These are phyloP conservation scores for Marmota flaviventris DNA, from an alignment of 2,113 vertebrate species.

Conservation along the genomic window DNA sequence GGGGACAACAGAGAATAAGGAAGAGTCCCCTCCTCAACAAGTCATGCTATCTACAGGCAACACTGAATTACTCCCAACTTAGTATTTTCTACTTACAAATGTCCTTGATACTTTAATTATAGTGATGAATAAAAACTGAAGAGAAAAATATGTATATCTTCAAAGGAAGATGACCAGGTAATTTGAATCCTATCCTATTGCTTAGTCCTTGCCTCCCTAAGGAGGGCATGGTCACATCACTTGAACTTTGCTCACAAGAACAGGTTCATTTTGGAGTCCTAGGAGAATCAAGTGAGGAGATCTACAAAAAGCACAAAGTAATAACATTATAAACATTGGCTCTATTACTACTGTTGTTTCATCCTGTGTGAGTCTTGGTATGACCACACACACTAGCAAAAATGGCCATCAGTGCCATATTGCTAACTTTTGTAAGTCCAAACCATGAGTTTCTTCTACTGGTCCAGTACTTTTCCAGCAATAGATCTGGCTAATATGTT, in stretches of 20 bases:
- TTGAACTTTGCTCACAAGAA: not conserved
- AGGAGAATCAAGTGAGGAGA: not conserved
- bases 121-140: conserved; percentile 30
- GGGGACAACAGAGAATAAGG: not conserved
- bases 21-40: not conserved
- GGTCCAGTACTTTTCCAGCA: not conserved
- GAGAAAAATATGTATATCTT: not conserved
- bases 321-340: not conserved
- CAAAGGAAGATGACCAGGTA: not conserved
- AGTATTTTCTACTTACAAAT: not conserved
- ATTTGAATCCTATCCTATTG: not conserved
- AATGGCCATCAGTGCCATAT: fast-evolving
- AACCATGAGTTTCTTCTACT: not conserved
- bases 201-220: not conserved
- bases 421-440: not conserved
- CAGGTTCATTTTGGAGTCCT: not conserved
- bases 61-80: not conserved
- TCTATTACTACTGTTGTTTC: not conserved
- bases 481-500: not conserved
- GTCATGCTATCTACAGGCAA: not conserved
- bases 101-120: not conserved
- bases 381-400: not conserved
- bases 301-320: not conserved
- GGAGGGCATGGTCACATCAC: not conserved
- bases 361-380: not conserved